Percentiles rank a stretch among this genome's conserved stretches.
These are phyloP conservation scores for Junonia oenone DNA, from an alignment of 2,888 invertebrate species.

Conservation along the genomic window DNA sequence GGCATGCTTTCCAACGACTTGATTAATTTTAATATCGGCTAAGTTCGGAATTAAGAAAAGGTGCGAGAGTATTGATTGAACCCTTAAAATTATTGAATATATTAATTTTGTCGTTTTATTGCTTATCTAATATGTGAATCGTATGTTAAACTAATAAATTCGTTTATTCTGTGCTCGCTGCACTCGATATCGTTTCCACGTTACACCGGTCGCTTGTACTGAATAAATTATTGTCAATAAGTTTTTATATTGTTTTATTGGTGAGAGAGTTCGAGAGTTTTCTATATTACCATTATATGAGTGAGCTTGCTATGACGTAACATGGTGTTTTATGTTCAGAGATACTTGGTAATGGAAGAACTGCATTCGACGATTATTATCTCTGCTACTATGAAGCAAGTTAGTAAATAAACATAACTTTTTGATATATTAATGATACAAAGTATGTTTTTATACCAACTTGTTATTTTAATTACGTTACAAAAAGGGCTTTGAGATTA, in stretches of 20 bases:
- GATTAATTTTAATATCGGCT: conserved; percentile 27
- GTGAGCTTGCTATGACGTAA: conserved; percentile 49
- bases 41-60: conserved; percentile 28
- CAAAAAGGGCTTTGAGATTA: too few relatives aligned
- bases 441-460: not conserved
- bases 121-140: conserved; percentile 26
- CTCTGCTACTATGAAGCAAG: not conserved
- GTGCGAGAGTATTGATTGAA: conserved; percentile 33
- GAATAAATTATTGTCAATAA: conserved; percentile 73
- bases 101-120: conserved; percentile 31
- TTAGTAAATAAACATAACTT: not conserved
- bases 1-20: conserved; percentile 20
- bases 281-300: conserved; percentile 52
- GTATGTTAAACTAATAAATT: conserved; percentile 25
- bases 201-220: conserved; percentile 38
- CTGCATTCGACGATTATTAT: conserved; percentile 42
- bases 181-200: conserved; percentile 26
- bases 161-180: conserved; percentile 22
- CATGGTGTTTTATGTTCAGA: conserved; percentile 38
- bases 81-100: conserved; percentile 33
- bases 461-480: too few relatives aligned
- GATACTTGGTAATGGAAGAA: conserved; percentile 37
- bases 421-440: not conserved
- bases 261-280: conserved; percentile 62
- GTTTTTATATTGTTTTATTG: conserved; percentile 75